Evolutionary conservation across 2,797 vertebrate species (phyloP), one percentile per base, ranked within the genome.

Genomic region (Eupleurogrammus muticus): DNA sequence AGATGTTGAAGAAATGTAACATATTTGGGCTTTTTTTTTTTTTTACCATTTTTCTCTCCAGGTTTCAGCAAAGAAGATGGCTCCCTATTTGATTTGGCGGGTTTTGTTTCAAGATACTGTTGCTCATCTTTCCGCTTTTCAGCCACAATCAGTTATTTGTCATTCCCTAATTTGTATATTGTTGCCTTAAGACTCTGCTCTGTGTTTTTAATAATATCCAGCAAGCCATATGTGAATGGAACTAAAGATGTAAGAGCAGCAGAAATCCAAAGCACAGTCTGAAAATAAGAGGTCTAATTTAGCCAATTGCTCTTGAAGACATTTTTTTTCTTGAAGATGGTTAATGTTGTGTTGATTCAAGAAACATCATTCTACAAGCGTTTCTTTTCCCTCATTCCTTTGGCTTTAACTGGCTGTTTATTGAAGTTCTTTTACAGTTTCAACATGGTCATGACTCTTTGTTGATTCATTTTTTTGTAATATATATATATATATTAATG

Each of bases 211-310:
- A 84, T 89, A 90, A 75, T 86, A 89, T 87, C 79, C 84, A 89
- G 82, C 73, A 92, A 94, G 89, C 90, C 91, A 94, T 92, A 91
- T 90, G 79, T 91, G 81, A 91, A 83, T 80, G 82, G 81, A 84
- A 72, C 70, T 77, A 65, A 82, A 82, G 74, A 87, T 79, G 75
- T 82, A 81, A 87, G 74, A 89, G 77, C 78, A 89, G 84, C 83
- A 87, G 83, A 86, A 89, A 92, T 90, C 89, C 85, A 89, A 93
- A 90, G 84, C 77, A 84, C 83, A 90, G 84, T 85, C 85, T 79
- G 76, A 82, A 84, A 90, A 83, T 81, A 85, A 89, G 74, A 72
- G 69, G 52, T 83, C 75, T 86, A 42, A 85, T 89, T 84, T 86
- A 85, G 83, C 67, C 79, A 71, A 75, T 85, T 88, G 63, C 60